Conservation (phyloP, 2,797 vertebrate species). For the Cyprinodon diabolis region DNA sequence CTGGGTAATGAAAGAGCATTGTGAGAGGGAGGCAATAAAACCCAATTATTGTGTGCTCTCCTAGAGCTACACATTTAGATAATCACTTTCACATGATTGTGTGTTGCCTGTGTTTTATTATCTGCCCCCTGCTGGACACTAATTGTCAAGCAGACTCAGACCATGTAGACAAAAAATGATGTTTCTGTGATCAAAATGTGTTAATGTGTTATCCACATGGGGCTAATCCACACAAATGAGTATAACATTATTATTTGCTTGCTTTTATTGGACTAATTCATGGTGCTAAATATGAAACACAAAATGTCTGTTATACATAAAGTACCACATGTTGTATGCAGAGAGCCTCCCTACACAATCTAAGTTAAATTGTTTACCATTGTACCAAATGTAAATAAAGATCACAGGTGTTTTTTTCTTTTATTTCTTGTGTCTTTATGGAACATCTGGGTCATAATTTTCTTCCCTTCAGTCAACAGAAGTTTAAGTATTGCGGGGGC, state of each 20-base stretch:
- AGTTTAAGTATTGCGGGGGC: constrained; percentile 39
- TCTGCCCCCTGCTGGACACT: constrained; percentile 74
- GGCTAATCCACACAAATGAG: constrained; percentile 38
- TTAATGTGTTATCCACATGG: constrained; percentile 44
- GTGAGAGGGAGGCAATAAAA: constrained; percentile 73
- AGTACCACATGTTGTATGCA: constrained; percentile 20
- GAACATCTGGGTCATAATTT: constrained; percentile 35
- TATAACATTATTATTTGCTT: constrained; percentile 26
- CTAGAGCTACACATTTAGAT: constrained; percentile 62
- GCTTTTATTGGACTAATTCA: constrained; percentile 28
- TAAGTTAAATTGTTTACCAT: constrained; percentile 11
- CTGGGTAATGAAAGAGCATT: constrained; percentile 76
- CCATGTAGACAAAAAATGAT: constrained; percentile 14
- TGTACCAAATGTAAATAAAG: constrained; percentile 49
- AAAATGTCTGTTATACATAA: constrained; percentile 5
- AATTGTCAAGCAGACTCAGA: constrained; percentile 23
- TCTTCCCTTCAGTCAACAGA: constrained; percentile 57
- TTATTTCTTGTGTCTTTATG: background rate
- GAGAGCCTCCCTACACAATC: constrained; percentile 27
- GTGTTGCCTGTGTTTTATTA: constrained; percentile 30
- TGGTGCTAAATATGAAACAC: constrained; percentile 29
- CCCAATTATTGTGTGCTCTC: constrained; percentile 76
- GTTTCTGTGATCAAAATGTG: constrained; percentile 16
- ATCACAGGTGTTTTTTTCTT: constrained; percentile 30
- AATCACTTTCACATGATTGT: constrained; percentile 54